Percentiles rank a stretch among this genome's conserved stretches.
Evolutionary conservation across 2,888 invertebrate species (phyloP).

Genomic region (Kryphioiulus occultus): DNA sequence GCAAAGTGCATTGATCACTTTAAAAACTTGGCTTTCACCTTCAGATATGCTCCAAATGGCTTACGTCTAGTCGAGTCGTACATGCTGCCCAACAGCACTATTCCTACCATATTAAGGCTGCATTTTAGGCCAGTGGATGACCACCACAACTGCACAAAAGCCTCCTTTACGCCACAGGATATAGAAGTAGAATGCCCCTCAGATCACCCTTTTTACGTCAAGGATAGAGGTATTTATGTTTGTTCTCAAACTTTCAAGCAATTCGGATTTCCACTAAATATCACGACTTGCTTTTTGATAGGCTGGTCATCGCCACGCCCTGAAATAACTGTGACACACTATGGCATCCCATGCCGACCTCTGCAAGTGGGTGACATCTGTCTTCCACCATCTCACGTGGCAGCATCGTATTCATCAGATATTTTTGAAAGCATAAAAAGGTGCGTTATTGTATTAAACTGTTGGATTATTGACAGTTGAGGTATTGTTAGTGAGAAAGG

Average conservation of each 20-base stretch:
- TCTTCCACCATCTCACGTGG: slow-evolving; percentile 59
- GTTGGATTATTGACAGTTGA: not conserved
- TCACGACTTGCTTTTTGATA: slow-evolving; percentile 54
- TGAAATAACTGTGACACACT: slow-evolving; percentile 61
- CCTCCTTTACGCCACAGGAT: slow-evolving; percentile 55
- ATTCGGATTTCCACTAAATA: slow-evolving; percentile 22
- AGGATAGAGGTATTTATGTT: slow-evolving; percentile 59
- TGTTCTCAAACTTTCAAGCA: not conserved
- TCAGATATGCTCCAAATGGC: slow-evolving; percentile 48
- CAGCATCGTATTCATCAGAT: slow-evolving; percentile 59
- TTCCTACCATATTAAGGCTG: not conserved
- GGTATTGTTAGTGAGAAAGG: too few relatives aligned
- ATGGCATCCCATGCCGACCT: slow-evolving; percentile 62
- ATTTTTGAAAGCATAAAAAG: slow-evolving; percentile 57
- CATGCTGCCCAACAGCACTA: not conserved
- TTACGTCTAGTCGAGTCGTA: slow-evolving; percentile 39
- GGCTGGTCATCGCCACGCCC: slow-evolving; percentile 65
- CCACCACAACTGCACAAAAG: not conserved
- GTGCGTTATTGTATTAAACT: slow-evolving; percentile 47
- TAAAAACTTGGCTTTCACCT: not conserved
- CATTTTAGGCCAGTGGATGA: slow-evolving; percentile 28
- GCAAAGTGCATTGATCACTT: not conserved
- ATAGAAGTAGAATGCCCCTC: slow-evolving; percentile 59
- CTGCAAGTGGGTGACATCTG: slow-evolving; percentile 63
- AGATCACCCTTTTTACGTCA: slow-evolving; percentile 63